A percentile compares a stretch with the other conserved stretches of the same genome.
Evolutionary conservation across 1,140 invertebrate genomes (phyloP).

Genomic region (Arctopsyche grandis): DNA sequence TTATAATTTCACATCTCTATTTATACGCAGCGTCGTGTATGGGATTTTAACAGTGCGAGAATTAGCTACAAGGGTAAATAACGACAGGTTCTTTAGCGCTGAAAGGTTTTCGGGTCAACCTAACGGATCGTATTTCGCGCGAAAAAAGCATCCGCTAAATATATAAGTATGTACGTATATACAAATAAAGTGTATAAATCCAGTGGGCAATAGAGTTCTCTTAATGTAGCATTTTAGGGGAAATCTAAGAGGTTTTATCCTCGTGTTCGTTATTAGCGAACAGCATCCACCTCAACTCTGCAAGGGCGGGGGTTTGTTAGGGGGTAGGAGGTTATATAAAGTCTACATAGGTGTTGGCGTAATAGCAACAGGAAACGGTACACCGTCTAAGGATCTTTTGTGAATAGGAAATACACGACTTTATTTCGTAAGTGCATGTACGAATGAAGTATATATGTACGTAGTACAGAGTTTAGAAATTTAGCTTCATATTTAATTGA

Average conservation of each 20-base stretch:
- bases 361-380: constrained; percentile 31
- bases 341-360: not conserved
- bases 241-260: constrained; percentile 38
- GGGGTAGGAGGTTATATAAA: not conserved
- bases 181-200: not conserved
- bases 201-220: not conserved
- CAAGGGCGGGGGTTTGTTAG: not conserved
- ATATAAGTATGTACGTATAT: not conserved
- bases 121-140: not conserved
- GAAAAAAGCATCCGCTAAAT: not conserved
- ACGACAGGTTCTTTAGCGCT: constrained; percentile 18
- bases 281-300: not conserved
- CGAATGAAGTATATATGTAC: no score
- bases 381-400: no score
- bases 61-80: constrained; percentile 19
- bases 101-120: constrained; percentile 21
- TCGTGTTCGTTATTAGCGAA: not conserved
- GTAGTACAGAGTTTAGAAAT: no score
- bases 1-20: not conserved
- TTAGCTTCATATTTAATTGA: no score
- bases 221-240: constrained; percentile 25
- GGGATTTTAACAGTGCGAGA: not conserved
- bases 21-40: no score
- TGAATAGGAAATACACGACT: no score
- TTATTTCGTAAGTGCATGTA: no score